Base-by-base conservation (phyloP, 2,113 vertebrate species). In the Actinemys pallida region DNA sequence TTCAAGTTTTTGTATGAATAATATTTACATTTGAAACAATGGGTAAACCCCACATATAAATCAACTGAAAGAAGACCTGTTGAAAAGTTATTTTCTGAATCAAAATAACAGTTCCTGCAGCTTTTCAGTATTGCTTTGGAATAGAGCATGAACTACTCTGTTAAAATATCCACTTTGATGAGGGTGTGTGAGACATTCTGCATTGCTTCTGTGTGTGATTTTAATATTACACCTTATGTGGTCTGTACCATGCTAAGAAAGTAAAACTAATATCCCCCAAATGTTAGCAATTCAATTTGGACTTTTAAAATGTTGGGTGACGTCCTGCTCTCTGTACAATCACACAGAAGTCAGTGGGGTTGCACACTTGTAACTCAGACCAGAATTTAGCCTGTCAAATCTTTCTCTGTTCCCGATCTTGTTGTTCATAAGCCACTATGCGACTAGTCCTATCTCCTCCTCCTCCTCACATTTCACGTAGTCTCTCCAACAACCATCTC, bases 1-100 rank as follows among this genome's bases (percentile, higher is more conserved):
- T 95, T 96, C 94, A 84, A 96, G 95, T 69, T 96, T 97, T 97
- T 95, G 89, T 97, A 90, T 96, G 96, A 96, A 93, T 95, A 96
- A 95, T 97, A 94, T 93, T 93, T 91, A 92, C 80, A 39, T 95
- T 97, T 96, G 94, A 97, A 98, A 97, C 93, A 94, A 82, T 98
- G 97, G 96, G 96, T 97, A 98, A 98, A 97, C 95, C 87, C 83
- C 93, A 78, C 93, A 91, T 94, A 94, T 42, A 86, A 91, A 92
- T 91, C 62, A 92, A 22, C 76, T 95, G 93, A 94, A 90, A 98
- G 76, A 56, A 96, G 90, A 91, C 27, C 69, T 91, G 56, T 53
- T 88, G 62, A 35, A 90, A 95, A 89, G 87, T 56, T 5, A 22
- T 75, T 96, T 95, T 89, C 91, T 92, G 81, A 89, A 57, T 25